Percentiles rank a stretch among this genome's conserved stretches.
Conservation (phyloP, 2,888 invertebrate genomes). For the Willowsia nigromaculata region DNA sequence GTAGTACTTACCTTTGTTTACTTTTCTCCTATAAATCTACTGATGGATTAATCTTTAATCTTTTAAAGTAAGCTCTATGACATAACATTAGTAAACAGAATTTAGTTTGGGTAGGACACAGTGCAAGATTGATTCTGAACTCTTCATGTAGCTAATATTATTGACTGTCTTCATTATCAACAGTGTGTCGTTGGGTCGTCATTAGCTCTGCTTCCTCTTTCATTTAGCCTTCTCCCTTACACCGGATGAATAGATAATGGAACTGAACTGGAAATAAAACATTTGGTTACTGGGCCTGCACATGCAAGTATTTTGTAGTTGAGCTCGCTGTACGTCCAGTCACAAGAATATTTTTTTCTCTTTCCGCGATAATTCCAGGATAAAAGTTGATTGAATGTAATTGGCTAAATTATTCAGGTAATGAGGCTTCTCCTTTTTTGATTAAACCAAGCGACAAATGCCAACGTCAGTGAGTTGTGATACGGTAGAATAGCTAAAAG, state of each 20-base stretch:
- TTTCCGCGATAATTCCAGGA: slow-evolving; percentile 29
- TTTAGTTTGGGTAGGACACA: slow-evolving; percentile 38
- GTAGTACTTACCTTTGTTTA: slow-evolving; percentile 10
- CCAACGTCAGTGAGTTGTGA: slow-evolving; percentile 42
- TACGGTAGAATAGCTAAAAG: slow-evolving; percentile 22
- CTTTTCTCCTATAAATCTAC: not conserved
- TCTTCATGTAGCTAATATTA: not conserved
- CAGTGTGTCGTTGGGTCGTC: not conserved
- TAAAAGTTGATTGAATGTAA: slow-evolving; percentile 63
- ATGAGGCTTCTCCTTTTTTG: slow-evolving; percentile 65
- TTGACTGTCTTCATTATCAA: not conserved
- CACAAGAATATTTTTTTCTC: not conserved
- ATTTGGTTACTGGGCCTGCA: not conserved
- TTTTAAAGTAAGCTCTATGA: not conserved
- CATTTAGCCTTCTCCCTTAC: not conserved
- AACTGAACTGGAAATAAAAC: slow-evolving; percentile 4
- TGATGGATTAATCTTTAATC: not conserved
- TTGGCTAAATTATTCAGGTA: slow-evolving; percentile 71
- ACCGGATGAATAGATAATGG: slow-evolving; percentile 28
- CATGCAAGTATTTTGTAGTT: not conserved
- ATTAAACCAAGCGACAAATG: slow-evolving; percentile 67
- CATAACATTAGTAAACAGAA: not conserved
- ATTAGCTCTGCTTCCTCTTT: slow-evolving; percentile 15
- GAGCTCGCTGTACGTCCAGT: not conserved
- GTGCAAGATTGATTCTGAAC: no score